These are phyloP conservation scores for Zygaena filipendulae DNA, from an alignment of 2,888 invertebrate genomes.

Conservation along the genomic window DNA sequence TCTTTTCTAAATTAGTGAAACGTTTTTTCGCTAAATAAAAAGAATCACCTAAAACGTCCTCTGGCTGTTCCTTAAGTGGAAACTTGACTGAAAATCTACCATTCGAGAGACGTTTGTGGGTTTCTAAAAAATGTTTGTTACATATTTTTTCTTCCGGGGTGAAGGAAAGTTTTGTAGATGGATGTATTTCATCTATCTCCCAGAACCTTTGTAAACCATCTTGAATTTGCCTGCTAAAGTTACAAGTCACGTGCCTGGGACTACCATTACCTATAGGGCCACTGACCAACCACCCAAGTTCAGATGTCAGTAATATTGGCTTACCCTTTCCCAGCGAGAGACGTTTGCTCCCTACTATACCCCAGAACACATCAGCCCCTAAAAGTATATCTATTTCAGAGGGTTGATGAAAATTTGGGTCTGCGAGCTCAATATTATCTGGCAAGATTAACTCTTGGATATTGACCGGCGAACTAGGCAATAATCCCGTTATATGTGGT, in stretches of 20 bases:
- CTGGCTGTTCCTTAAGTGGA: conserved; percentile 13
- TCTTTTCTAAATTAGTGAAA: conserved; percentile 15
- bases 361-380: conserved; percentile 16
- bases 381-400: conserved; percentile 15
- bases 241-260: conserved; percentile 6
- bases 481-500: background rate
- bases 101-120: conserved; percentile 8
- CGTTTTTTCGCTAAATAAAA: conserved; percentile 12
- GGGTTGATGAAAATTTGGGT: conserved; percentile 15
- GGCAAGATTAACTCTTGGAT: too few species aligned
- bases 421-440: conserved; percentile 13
- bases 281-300: conserved; percentile 17
- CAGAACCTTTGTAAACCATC: conserved; percentile 17
- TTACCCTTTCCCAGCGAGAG: too few species aligned
- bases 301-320: conserved; percentile 14
- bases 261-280: conserved; percentile 13
- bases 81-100: conserved; percentile 17
- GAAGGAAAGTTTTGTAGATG: conserved; percentile 9
- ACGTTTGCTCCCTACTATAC: conserved; percentile 14
- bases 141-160: conserved; percentile 14
- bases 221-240: conserved; percentile 10
- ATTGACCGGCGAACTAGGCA: too few species aligned
- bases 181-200: conserved; percentile 17
- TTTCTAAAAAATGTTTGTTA: conserved; percentile 15
- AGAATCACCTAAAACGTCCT: conserved; percentile 13